Evolutionary conservation across 2,888 invertebrate genomes (phyloP).

Genomic region (Aethes cnicana): DNA sequence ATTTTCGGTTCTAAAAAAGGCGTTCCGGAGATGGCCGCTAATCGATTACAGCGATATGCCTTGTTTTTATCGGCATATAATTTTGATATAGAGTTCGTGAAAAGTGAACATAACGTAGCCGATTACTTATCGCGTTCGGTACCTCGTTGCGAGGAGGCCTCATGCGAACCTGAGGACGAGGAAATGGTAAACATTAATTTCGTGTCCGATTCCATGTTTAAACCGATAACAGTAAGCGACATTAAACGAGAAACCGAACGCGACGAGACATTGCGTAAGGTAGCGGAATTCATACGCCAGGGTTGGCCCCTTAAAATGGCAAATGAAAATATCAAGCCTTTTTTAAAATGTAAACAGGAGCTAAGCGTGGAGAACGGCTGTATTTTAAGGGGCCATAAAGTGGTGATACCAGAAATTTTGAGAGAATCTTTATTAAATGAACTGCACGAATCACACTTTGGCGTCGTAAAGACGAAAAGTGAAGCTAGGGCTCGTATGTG

Average conservation of each 20-base stretch:
- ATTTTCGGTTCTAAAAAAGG: conserved; percentile 9
- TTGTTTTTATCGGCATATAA: not conserved
- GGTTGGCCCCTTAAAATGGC: conserved; percentile 1
- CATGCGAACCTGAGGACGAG: not conserved
- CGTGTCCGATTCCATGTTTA: not conserved
- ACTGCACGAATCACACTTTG: conserved; percentile 30
- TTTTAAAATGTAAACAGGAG: conserved; percentile 2
- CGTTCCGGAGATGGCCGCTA: conserved; percentile 2
- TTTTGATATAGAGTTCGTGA: conserved; percentile 3
- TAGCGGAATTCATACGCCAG: not conserved
- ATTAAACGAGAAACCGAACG: not conserved
- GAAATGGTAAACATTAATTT: not conserved
- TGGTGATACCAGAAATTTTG: not conserved
- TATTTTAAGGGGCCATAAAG: conserved; percentile 22
- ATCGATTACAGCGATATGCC: not conserved
- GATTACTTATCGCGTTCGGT: conserved; percentile 15
- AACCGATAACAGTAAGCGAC: not conserved
- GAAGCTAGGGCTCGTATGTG: conserved; percentile 29
- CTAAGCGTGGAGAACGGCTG: conserved; percentile 17
- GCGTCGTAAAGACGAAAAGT: conserved; percentile 32
- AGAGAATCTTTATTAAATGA: conserved; percentile 29
- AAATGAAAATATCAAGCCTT: conserved; percentile 1
- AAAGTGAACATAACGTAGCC: conserved; percentile 11
- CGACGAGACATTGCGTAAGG: not conserved
- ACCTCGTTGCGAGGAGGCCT: not conserved